Conservation (phyloP, 2,113 vertebrate genomes). For the Dromas ardeola region DNA sequence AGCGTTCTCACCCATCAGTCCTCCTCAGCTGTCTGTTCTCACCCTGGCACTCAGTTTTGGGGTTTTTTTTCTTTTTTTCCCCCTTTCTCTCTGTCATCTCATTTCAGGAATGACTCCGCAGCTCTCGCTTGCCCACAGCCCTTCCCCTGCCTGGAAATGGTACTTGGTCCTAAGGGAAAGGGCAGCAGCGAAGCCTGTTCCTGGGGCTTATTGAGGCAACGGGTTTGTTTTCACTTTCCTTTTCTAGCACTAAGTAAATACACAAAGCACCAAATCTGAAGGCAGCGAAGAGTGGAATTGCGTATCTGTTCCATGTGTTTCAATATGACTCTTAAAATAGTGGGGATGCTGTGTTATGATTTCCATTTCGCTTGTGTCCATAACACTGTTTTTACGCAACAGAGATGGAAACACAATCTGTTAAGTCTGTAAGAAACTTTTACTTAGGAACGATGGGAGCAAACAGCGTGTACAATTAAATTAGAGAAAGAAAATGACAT, state of each 20-base stretch:
- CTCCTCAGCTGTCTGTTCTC: not conserved
- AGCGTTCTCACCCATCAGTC: not conserved
- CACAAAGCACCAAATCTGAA: not conserved
- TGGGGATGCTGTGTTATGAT: not conserved
- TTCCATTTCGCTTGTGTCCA: slow-evolving; percentile 14
- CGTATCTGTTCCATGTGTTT: slow-evolving; percentile 26
- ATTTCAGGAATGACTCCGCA: not conserved
- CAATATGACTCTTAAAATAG: slow-evolving; percentile 28
- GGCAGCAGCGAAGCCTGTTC: not conserved
- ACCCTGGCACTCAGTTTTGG: not conserved
- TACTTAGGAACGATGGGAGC: slow-evolving; percentile 20
- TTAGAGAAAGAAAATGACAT: not conserved
- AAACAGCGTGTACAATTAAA: not conserved
- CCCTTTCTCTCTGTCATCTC: not conserved
- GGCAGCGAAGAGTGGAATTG: slow-evolving; percentile 22
- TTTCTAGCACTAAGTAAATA: slow-evolving; percentile 27
- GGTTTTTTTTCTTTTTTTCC: not conserved
- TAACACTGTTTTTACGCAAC: slow-evolving; percentile 7
- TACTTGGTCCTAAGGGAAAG: not conserved
- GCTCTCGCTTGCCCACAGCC: not conserved
- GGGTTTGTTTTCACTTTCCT: slow-evolving; percentile 36
- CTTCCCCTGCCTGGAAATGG: not conserved
- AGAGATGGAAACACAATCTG: slow-evolving; percentile 65
- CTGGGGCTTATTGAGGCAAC: not conserved
- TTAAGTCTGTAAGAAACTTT: slow-evolving; percentile 44